Evolutionary conservation across 30 jellyfish, hydroid and myxozoan species (phyloP), one percentile per base, ranked within the genome.

Genomic region (Hydractinia echinata): DNA sequence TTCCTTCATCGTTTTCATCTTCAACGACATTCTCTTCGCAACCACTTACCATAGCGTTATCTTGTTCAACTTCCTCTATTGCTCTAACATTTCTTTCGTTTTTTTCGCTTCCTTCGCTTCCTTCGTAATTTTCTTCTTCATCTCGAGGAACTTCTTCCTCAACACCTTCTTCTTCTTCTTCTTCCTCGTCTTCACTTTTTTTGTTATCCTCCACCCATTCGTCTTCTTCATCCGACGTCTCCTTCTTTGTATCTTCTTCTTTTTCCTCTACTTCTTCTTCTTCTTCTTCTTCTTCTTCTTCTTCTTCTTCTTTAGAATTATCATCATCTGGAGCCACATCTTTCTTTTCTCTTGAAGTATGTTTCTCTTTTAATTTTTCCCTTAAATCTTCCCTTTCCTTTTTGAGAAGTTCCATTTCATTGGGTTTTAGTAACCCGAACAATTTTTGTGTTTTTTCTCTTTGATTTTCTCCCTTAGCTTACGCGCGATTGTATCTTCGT

Each of bases 401-500:
- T 11, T 67, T 55, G 4, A 77, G 55, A 9, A 16, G 53, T 5
- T 30, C 53, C 60, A 14, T 51, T 18, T 60, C 85, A 49, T 56
- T 61, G n/a, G 62, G 72, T 10, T 61, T 56, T 8, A 77, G 85
- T n/a, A 20, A 61, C n/a, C 87, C 87, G 16, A 80, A 80, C 76
- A 80, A 67, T 60, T 67, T 51, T 61, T 61, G 53, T 80, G 87
- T 16, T 80, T 80, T 49, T 80, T 85, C 50, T 80, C 87, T 80
- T 80, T 80, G 14, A 80, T 10, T 56, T 80, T 80, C 66, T 66
- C 83, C 11, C 87, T 48, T 13, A 80, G 67, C 61, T 80, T 80
- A 5, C 70, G 51, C 49, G 83, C 87, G n/a, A 80, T 60, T n/a
- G 19, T 51, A 52, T 80, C 87, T n/a, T 80, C 87, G 19, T 80